Conservation (phyloP, 2,113 vertebrate species). For the Clarias macrocephalus region DNA sequence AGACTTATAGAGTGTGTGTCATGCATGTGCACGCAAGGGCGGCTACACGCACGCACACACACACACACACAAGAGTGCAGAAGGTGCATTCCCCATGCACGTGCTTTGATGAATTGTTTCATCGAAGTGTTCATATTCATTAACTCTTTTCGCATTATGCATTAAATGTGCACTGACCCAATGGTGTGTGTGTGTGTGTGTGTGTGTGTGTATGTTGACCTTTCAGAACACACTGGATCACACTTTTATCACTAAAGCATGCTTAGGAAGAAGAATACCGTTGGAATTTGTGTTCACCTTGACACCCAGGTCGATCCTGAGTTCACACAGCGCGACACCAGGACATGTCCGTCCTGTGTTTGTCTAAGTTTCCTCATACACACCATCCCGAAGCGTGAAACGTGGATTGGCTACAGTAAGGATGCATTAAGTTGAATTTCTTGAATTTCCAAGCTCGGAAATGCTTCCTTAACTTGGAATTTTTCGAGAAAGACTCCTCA, state of each 20-base stretch:
- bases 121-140: not conserved
- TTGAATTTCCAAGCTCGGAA: not conserved
- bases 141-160: not conserved
- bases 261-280: too few relatives aligned
- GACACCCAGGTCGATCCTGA: not conserved
- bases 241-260: not conserved
- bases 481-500: too few relatives aligned
- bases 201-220: not conserved
- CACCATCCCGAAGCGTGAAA: not conserved
- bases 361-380: not conserved
- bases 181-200: not conserved
- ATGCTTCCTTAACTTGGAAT: not conserved
- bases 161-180: not conserved
- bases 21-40: conserved; percentile 39
- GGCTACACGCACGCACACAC: not conserved
- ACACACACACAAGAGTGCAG: not conserved
- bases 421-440: not conserved
- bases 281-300: not conserved
- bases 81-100: not conserved
- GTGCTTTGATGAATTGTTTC: not conserved
- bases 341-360: not conserved
- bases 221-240: not conserved
- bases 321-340: not conserved
- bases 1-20: conserved; percentile 28
- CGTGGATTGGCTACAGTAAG: not conserved